A percentile compares a stretch with the other conserved stretches of the same genome.
phyloP scores from a whole-genome alignment of 2,888 invertebrate species.

The Micoletzkya japonica region DNA sequence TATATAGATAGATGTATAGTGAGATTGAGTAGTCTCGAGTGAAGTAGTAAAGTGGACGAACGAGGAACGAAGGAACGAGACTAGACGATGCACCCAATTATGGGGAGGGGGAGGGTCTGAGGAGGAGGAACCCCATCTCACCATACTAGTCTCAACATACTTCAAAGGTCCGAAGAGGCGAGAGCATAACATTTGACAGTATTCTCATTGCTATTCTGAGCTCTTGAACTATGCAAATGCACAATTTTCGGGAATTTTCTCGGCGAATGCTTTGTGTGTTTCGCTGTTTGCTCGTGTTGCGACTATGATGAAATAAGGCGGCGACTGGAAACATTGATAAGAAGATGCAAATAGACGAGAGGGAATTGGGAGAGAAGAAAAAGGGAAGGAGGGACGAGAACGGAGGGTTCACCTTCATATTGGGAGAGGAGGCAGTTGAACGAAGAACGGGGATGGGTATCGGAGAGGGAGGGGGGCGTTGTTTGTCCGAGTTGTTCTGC shows the following conservation, averaged over 20 bases:
- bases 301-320: neutral
- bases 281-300: neutral
- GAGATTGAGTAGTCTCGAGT: too few species aligned
- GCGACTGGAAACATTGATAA: neutral
- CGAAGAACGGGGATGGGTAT: neutral
- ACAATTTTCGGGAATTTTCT: neutral
- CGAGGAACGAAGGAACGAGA: too few species aligned
- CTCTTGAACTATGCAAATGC: neutral
- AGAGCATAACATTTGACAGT: too few species aligned
- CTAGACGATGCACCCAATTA: too few species aligned
- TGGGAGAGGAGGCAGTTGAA: slow-evolving; percentile 16
- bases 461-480: neutral
- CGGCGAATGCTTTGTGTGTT: neutral
- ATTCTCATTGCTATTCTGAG: too few species aligned
- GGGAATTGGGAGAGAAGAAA: neutral
- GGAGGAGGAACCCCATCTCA: too few species aligned
- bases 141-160: too few species aligned
- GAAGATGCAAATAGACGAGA: neutral
- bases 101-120: too few species aligned
- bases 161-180: too few species aligned
- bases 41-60: too few species aligned
- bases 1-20: too few species aligned
- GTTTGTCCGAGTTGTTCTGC: too few species aligned
- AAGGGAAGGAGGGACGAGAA: neutral
- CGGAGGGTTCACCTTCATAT: slow-evolving; percentile 16